These are phyloP conservation scores for Anser brachyrhynchus DNA, from an alignment of 2,113 vertebrate species.

Conservation along the genomic window DNA sequence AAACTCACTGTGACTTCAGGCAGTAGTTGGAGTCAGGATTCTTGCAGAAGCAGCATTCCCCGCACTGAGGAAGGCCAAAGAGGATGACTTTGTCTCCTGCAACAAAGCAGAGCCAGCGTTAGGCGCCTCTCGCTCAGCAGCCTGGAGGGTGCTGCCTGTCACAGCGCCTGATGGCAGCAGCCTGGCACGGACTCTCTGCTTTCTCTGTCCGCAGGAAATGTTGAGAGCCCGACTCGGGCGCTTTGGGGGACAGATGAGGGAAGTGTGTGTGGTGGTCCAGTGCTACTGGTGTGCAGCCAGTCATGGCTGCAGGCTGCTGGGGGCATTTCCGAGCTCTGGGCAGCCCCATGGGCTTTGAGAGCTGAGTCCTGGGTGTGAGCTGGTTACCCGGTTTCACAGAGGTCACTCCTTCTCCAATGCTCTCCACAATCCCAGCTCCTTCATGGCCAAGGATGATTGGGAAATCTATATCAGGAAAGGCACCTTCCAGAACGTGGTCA, in stretches of 20 bases:
- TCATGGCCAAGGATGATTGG: slow-evolving; percentile 86
- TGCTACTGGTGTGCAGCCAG: neutral
- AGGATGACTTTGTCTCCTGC: slow-evolving; percentile 89
- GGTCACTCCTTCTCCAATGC: slow-evolving; percentile 84
- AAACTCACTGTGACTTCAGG: slow-evolving; percentile 77
- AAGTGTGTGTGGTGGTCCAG: neutral
- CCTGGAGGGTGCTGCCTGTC: neutral
- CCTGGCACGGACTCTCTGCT: too few relatives aligned
- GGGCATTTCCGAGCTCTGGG: neutral
- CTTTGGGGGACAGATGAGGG: neutral
- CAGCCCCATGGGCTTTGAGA: neutral
- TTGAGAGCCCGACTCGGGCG: neutral
- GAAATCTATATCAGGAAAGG: slow-evolving; percentile 72
- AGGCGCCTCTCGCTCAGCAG: neutral
- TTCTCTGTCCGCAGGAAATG: too few relatives aligned
- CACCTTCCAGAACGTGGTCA: slow-evolving; percentile 76
- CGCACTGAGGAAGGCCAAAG: slow-evolving; percentile 80
- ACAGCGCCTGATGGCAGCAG: neutral
- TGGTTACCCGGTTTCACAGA: slow-evolving; percentile 81
- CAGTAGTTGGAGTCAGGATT: slow-evolving; percentile 83
- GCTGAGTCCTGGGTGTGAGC: accelerated
- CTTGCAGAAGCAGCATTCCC: slow-evolving; percentile 81
- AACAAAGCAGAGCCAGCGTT: neutral
- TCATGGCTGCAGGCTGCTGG: neutral
- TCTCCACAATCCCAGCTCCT: slow-evolving; percentile 87